Conservation (phyloP, 2,797 vertebrate genomes). For the Pachyuromys duprasi region DNA sequence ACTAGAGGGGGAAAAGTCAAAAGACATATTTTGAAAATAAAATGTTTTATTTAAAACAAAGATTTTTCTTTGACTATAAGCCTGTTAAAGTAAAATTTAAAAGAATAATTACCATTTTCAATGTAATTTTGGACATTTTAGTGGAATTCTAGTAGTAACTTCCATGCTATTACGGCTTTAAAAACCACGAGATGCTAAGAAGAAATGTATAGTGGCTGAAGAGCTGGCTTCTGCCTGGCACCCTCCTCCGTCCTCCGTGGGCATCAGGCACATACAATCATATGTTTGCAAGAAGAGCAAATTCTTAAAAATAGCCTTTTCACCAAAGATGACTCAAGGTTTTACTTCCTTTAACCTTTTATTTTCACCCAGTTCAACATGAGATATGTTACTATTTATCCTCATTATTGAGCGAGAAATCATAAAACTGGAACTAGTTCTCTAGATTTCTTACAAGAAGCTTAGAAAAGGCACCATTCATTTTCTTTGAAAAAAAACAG, state of each 20-base stretch:
- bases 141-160: constrained; percentile 32
- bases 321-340: neutral
- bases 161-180: neutral
- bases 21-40: neutral
- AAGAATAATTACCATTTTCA: neutral
- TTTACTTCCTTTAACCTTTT: constrained; percentile 20
- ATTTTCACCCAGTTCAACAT: neutral
- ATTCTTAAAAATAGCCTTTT: neutral
- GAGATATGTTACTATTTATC: neutral
- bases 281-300: neutral
- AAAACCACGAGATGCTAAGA: neutral
- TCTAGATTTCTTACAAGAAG: constrained; percentile 1
- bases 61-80: constrained; percentile 2
- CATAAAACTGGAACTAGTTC: neutral
- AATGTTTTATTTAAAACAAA: constrained; percentile 19
- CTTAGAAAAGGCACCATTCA: neutral
- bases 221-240: neutral
- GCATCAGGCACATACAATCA: no score
- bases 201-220: neutral
- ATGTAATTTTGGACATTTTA: constrained; percentile 43
- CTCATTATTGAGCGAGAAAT: neutral
- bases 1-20: no score
- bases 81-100: constrained; percentile 19
- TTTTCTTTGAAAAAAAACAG: neutral
- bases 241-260: neutral